Percentiles rank a stretch among this genome's conserved stretches.
phyloP scores from a whole-genome alignment of 2,797 vertebrate genomes.

The Micrastur ruficollis region DNA sequence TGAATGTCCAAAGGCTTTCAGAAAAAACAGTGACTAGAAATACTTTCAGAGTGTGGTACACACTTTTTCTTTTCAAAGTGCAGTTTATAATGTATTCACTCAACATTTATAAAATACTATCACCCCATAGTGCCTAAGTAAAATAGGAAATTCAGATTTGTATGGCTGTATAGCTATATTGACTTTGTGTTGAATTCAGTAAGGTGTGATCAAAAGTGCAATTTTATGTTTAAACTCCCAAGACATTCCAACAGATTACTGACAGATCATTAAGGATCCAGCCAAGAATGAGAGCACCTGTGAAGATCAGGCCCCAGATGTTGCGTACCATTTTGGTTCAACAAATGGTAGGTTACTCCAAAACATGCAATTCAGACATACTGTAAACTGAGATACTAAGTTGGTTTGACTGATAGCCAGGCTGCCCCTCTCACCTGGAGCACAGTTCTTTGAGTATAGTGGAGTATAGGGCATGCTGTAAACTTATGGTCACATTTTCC shows the following conservation, averaged over 20 bases:
- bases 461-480: background rate
- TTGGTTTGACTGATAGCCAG: background rate
- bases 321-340: background rate
- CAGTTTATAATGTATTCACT: background rate
- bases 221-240: background rate
- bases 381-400: background rate
- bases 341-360: background rate
- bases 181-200: background rate
- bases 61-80: background rate
- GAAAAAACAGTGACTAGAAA: background rate
- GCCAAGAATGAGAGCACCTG: background rate
- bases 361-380: background rate
- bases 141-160: background rate
- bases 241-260: background rate
- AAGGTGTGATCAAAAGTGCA: background rate
- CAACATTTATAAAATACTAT: background rate
- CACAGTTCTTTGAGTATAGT: background rate
- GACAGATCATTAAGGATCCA: background rate
- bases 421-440: background rate
- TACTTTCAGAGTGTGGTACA: background rate
- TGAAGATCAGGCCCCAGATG: background rate
- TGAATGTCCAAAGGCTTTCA: background rate
- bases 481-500: background rate
- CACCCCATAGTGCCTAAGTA: background rate
- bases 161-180: background rate